Conservation (phyloP, 2,797 vertebrate genomes). For the Onychomys leucogaster region DNA sequence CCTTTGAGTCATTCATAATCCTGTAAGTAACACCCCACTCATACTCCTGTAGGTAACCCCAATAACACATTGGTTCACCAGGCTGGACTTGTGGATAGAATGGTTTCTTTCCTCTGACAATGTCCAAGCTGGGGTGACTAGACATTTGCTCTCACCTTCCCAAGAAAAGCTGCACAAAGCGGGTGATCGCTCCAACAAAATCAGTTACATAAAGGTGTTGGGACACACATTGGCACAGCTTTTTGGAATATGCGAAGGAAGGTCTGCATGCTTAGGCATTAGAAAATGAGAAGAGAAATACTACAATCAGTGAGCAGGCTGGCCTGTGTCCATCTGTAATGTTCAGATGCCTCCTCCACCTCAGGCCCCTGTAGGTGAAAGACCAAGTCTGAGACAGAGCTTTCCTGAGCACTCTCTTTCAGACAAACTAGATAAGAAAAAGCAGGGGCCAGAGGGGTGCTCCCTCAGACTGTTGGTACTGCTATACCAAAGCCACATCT, state of each 20-base stretch:
- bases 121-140: not conserved
- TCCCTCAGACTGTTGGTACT: not conserved
- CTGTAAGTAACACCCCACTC: not conserved
- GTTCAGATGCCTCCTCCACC: not conserved
- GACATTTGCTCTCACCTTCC: not conserved
- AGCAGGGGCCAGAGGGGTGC: rapidly evolving
- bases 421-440: not conserved
- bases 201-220: not conserved
- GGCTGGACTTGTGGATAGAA: not conserved
- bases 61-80: not conserved
- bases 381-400: not conserved
- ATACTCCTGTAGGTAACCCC: not conserved
- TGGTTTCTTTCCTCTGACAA: not conserved
- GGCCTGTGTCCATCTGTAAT: not conserved
- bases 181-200: not conserved
- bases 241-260: not conserved
- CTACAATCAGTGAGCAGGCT: not conserved
- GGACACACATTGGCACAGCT: not conserved
- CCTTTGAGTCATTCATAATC: not conserved
- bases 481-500: not conserved
- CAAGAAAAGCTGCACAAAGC: not conserved
- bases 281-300: not conserved
- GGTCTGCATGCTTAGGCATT: not conserved
- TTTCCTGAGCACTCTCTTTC: not conserved
- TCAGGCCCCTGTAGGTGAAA: not conserved